Evolutionary conservation across 2,113 vertebrate species (phyloP).

Genomic region (Strigops habroptila): DNA sequence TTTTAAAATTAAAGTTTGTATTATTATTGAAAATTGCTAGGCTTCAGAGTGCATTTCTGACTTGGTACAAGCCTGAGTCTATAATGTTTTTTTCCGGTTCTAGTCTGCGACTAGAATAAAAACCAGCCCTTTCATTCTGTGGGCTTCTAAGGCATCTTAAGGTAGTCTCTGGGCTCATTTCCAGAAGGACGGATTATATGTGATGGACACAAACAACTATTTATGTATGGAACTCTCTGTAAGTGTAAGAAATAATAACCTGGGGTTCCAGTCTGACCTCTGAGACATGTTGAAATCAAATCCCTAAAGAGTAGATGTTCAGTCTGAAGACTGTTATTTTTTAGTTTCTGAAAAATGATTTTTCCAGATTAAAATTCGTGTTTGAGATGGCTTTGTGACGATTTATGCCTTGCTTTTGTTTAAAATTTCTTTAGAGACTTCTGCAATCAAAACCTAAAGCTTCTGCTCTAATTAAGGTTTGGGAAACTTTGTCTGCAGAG

Average conservation of each 20-base stretch:
- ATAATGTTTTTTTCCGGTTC: not conserved
- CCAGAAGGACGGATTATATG: not conserved
- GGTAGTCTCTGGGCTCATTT: not conserved
- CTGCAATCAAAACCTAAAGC: not conserved
- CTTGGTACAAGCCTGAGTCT: not conserved
- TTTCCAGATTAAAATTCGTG: not conserved
- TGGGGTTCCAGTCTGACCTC: not conserved
- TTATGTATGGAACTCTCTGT: not conserved
- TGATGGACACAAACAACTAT: not conserved
- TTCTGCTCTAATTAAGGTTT: not conserved
- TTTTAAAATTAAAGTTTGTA: not conserved
- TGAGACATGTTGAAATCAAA: not conserved
- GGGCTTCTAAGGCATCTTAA: not conserved
- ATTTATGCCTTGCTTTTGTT: not conserved
- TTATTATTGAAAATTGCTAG: not conserved
- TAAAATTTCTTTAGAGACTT: not conserved
- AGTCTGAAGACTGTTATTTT: not conserved
- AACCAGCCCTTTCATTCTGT: not conserved
- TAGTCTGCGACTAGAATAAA: not conserved
- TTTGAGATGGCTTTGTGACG: not conserved
- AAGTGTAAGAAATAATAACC: not conserved
- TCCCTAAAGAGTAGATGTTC: not conserved
- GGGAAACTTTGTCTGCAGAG: not conserved
- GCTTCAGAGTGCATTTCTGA: not conserved
- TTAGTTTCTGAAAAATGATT: not conserved